Conservation (phyloP, 2,113 vertebrate genomes). For the Macaca nemestrina region DNA sequence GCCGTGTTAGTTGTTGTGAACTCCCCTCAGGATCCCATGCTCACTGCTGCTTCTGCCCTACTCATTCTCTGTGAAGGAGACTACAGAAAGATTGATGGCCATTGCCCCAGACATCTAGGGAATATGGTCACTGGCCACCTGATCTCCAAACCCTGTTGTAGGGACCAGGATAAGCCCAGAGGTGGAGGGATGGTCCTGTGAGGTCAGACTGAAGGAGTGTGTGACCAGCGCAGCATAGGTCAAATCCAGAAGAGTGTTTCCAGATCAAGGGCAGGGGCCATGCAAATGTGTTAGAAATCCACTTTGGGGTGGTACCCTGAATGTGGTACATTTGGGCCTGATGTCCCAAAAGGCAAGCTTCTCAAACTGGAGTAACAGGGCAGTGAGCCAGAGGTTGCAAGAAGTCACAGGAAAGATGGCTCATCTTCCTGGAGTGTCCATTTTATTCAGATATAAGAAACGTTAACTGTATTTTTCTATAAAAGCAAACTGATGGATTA, state of each 20-base stretch:
- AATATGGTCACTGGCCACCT: background rate
- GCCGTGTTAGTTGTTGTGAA: background rate
- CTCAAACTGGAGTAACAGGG: background rate
- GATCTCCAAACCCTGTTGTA: background rate
- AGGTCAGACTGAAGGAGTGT: background rate
- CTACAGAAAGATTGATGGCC: background rate
- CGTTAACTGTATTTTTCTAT: background rate
- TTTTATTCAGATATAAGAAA: conserved; percentile 17
- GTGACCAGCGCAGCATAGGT: background rate
- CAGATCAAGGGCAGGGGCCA: background rate
- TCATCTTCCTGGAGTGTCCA: background rate
- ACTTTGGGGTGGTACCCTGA: background rate
- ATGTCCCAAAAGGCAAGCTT: background rate
- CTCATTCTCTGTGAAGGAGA: background rate
- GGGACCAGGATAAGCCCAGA: background rate
- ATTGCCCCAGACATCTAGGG: background rate
- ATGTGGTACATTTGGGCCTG: background rate
- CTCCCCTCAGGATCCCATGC: background rate
- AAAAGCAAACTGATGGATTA: background rate
- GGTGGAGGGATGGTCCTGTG: background rate
- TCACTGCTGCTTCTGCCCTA: background rate
- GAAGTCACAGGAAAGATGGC: background rate
- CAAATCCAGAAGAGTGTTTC: background rate
- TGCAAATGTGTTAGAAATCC: background rate
- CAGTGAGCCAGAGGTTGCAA: background rate